A percentile compares a stretch with the other conserved stretches of the same genome.
phyloP scores from a whole-genome alignment of 2,113 vertebrate species.

The Puntigrus tetrazona region DNA sequence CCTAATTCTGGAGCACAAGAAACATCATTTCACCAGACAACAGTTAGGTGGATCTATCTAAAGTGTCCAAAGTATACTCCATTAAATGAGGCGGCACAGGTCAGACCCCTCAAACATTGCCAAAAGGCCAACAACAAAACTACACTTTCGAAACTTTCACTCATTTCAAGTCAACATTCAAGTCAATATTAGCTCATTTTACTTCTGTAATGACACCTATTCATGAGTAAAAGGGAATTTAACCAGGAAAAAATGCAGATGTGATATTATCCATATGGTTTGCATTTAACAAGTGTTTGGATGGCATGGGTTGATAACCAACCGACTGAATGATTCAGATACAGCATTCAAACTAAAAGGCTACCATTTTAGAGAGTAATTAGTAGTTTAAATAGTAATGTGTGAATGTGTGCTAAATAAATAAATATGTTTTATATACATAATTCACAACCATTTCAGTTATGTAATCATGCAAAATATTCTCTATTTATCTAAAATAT shows the following conservation, averaged over 20 bases:
- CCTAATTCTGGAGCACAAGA: conserved; percentile 6
- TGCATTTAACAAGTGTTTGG: not conserved
- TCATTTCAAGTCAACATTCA: not conserved
- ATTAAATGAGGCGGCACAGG: not conserved
- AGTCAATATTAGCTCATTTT: not conserved
- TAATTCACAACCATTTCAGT: not conserved
- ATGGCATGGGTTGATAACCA: not conserved
- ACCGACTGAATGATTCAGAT: not conserved
- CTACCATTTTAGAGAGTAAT: not conserved
- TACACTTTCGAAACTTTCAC: not conserved
- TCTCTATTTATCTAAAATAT: no score
- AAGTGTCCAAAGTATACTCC: not conserved
- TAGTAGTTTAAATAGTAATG: not conserved
- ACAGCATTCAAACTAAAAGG: not conserved
- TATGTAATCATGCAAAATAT: no score
- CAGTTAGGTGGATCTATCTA: not conserved
- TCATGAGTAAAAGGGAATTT: not conserved
- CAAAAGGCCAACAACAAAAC: not conserved
- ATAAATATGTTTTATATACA: no score
- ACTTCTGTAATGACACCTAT: not conserved
- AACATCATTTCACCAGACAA: not conserved
- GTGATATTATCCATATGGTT: not conserved
- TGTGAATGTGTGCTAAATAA: not conserved
- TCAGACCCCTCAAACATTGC: not conserved
- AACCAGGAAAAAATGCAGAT: not conserved